Percentiles rank a stretch among this genome's conserved stretches.
Conservation (phyloP, 2,797 vertebrate species). For the Knipowitschia caucasica region DNA sequence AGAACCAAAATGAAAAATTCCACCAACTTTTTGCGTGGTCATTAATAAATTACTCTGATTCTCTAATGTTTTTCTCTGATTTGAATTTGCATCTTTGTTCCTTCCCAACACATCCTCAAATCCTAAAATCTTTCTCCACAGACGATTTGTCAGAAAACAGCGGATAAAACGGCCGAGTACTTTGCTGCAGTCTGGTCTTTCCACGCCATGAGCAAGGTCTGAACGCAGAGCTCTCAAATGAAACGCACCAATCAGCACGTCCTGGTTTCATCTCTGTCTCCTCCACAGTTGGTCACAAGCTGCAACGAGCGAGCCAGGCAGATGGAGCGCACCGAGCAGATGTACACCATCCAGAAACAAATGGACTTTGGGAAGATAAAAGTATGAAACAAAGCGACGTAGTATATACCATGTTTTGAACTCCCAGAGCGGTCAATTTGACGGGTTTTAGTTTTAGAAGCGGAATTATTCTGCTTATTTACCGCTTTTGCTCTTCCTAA, state of each 20-base stretch:
- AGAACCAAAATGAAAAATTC: too few relatives aligned
- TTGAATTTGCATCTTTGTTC: too few relatives aligned
- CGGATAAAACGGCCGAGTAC: slow-evolving; percentile 62
- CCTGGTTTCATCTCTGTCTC: background rate
- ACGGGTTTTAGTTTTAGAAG: too few relatives aligned
- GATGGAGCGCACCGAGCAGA: slow-evolving; percentile 95
- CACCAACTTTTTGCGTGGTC: too few relatives aligned
- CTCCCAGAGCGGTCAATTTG: too few relatives aligned
- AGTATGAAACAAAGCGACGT: slow-evolving; percentile 58
- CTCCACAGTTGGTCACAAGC: slow-evolving; percentile 82
- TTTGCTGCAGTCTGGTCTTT: slow-evolving; percentile 82
- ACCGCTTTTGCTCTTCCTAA: too few relatives aligned
- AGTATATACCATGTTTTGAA: too few relatives aligned
- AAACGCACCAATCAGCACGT: background rate
- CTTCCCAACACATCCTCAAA: too few relatives aligned
- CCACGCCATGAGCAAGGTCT: slow-evolving; percentile 93
- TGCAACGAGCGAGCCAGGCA: slow-evolving; percentile 90
- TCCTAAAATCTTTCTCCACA: slow-evolving; percentile 45
- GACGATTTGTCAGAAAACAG: slow-evolving; percentile 92
- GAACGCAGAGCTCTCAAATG: background rate
- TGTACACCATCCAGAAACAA: slow-evolving; percentile 93
- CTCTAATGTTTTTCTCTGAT: too few relatives aligned
- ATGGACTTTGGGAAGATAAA: slow-evolving; percentile 96
- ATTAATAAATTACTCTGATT: too few relatives aligned
- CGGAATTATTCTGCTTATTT: too few relatives aligned